Conservation (phyloP, 2,888 invertebrate genomes). For the Andrena chrysosceles region DNA sequence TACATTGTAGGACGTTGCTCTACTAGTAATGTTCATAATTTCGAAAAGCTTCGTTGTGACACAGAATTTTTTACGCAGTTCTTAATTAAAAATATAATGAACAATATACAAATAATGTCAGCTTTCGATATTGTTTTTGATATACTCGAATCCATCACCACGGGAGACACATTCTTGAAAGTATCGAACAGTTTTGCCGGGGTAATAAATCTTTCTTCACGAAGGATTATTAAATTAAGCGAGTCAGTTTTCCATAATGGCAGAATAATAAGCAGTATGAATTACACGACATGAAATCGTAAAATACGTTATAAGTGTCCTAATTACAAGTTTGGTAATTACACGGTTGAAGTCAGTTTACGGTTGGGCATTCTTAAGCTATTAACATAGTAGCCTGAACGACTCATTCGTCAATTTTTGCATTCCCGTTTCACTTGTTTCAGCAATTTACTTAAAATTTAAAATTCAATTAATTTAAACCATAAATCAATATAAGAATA, state of each 20-base stretch:
- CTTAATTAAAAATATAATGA: too few species aligned
- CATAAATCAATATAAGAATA: not conserved
- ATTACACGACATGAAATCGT: not conserved
- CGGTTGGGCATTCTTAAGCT: not conserved
- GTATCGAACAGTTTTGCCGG: too few species aligned
- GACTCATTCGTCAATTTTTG: not conserved
- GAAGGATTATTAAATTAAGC: conserved; percentile 24
- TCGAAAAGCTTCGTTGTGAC: too few species aligned
- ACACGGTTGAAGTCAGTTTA: conserved; percentile 1
- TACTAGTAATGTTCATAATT: too few species aligned
- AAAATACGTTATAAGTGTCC: conserved; percentile 6
- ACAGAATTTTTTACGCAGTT: too few species aligned
- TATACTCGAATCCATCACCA: too few species aligned
- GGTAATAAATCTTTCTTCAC: not conserved
- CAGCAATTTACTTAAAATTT: not conserved
- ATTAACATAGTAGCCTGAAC: not conserved
- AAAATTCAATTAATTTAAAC: not conserved
- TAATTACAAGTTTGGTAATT: conserved; percentile 27
- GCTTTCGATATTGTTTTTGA: too few species aligned
- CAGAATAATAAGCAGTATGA: conserved; percentile 13
- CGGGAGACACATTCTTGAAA: not conserved
- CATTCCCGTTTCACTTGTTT: not conserved
- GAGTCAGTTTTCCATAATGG: not conserved
- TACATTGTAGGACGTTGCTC: too few species aligned
- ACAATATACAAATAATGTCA: too few species aligned